phyloP scores from a whole-genome alignment of 2,888 invertebrate genomes.

The Cactoblastis cactorum region DNA sequence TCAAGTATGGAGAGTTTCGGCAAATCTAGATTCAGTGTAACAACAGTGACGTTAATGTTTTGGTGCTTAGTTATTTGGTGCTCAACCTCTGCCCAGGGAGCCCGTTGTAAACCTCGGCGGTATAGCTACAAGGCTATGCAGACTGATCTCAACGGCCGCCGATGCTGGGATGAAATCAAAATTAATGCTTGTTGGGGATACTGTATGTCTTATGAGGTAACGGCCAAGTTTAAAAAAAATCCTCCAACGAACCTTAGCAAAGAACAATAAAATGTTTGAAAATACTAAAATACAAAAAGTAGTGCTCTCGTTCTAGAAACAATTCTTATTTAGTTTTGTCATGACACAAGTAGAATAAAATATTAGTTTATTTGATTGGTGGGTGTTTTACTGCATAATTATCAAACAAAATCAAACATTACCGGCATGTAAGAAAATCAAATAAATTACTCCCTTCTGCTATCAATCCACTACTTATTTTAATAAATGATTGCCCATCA shows the following conservation, averaged over 20 bases:
- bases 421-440: too few species aligned
- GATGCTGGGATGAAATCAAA: constrained; percentile 88
- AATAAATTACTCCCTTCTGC: too few species aligned
- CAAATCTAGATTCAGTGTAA: constrained; percentile 24
- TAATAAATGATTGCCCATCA: background rate
- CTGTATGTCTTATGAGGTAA: constrained; percentile 90
- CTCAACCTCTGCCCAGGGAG: constrained; percentile 32
- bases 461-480: background rate
- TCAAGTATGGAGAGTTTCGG: constrained; percentile 27
- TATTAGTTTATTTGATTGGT: too few species aligned
- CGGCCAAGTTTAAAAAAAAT: background rate
- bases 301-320: too few species aligned
- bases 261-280: too few species aligned
- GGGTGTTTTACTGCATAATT: background rate
- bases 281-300: too few species aligned
- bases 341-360: too few species aligned
- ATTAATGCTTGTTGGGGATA: constrained; percentile 92
- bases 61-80: constrained; percentile 39
- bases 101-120: constrained; percentile 53
- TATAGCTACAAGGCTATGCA: constrained; percentile 65
- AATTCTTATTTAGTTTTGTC: too few species aligned
- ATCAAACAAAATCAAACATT: too few species aligned
- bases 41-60: constrained; percentile 35
- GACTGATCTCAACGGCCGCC: constrained; percentile 80
- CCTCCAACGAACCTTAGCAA: too few species aligned